phyloP scores from a whole-genome alignment of 2,113 vertebrate species.

The Blennius ocellaris region DNA sequence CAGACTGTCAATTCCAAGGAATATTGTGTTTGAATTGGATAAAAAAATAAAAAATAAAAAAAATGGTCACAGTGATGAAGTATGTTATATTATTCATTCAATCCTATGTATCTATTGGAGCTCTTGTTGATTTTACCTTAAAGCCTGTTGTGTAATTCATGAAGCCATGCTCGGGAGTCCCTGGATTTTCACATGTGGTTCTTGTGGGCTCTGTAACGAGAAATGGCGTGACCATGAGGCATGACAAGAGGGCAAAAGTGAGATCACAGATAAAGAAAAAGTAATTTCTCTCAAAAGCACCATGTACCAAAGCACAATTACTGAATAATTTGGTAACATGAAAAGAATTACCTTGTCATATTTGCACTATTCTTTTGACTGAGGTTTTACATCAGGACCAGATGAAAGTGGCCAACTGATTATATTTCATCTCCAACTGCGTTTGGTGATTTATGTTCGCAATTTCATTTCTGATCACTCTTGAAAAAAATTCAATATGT shows the following conservation, averaged over 20 bases:
- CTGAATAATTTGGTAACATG: slow-evolving; percentile 23
- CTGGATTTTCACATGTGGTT: slow-evolving; percentile 94
- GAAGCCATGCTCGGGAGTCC: slow-evolving; percentile 91
- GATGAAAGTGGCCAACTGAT: background rate
- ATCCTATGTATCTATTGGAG: slow-evolving; percentile 3
- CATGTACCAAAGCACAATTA: slow-evolving; percentile 38
- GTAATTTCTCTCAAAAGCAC: slow-evolving; percentile 45
- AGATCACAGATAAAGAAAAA: slow-evolving; percentile 53
- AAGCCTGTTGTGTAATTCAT: slow-evolving; percentile 96
- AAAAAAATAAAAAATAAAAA: too few species aligned
- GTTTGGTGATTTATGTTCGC: slow-evolving; percentile 11
- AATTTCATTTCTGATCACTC: background rate
- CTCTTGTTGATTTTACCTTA: slow-evolving; percentile 85
- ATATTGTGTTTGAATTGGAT: too few species aligned
- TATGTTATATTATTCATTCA: background rate
- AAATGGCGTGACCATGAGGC: slow-evolving; percentile 34
- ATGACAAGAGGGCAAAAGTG: slow-evolving; percentile 34
- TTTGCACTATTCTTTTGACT: slow-evolving; percentile 18
- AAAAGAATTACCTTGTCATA: slow-evolving; percentile 17
- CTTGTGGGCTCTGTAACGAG: slow-evolving; percentile 89
- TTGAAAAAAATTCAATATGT: background rate
- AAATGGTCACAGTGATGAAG: too few species aligned
- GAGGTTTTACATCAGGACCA: slow-evolving; percentile 19
- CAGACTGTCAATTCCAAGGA: too few species aligned
- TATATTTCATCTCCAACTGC: slow-evolving; percentile 5